These are phyloP conservation scores for Rotaria sp. DNA, from an alignment of 2,888 invertebrate genomes.

Conservation along the genomic window DNA sequence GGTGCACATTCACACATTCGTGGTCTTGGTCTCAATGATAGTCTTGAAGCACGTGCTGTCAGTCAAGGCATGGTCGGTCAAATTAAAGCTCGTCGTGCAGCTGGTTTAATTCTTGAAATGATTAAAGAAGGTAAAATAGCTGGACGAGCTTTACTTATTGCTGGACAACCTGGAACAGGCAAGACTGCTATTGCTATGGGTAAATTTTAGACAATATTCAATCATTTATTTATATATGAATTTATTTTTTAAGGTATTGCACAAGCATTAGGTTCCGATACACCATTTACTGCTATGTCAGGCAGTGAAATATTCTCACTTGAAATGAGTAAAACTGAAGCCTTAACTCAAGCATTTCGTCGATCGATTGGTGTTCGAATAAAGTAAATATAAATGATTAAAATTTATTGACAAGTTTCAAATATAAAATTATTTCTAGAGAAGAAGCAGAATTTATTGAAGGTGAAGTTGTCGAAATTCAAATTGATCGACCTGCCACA, in stretches of 20 bases:
- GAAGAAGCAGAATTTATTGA: slow-evolving; percentile 97
- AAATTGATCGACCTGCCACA: slow-evolving; percentile 86
- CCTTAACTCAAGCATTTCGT: slow-evolving; percentile 85
- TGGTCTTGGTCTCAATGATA: slow-evolving; percentile 87
- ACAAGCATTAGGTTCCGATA: slow-evolving; percentile 82
- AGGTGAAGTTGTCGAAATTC: slow-evolving; percentile 94
- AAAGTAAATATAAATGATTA: slow-evolving; percentile 59
- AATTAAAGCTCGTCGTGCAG: slow-evolving; percentile 79
- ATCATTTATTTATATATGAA: not conserved
- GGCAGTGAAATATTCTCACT: slow-evolving; percentile 95
- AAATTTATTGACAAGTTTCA: not conserved
- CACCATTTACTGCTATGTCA: slow-evolving; percentile 95
- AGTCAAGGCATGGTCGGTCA: slow-evolving; percentile 94
- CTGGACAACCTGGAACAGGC: slow-evolving; percentile 88
- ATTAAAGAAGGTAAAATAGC: slow-evolving; percentile 96
- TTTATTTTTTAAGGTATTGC: slow-evolving; percentile 62
- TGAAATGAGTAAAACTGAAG: slow-evolving; percentile 98
- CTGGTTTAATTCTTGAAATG: slow-evolving; percentile 91
- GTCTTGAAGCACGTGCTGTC: slow-evolving; percentile 76
- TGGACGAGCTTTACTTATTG: slow-evolving; percentile 82
- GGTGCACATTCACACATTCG: slow-evolving; percentile 91
- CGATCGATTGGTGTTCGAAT: slow-evolving; percentile 89
- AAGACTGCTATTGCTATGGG: slow-evolving; percentile 99
- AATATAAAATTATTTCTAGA: slow-evolving; percentile 56
- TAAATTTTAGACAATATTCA: slow-evolving; percentile 42